Evolutionary conservation across 2,888 invertebrate genomes (phyloP).

Genomic region (Lycophotia porphyrea): DNA sequence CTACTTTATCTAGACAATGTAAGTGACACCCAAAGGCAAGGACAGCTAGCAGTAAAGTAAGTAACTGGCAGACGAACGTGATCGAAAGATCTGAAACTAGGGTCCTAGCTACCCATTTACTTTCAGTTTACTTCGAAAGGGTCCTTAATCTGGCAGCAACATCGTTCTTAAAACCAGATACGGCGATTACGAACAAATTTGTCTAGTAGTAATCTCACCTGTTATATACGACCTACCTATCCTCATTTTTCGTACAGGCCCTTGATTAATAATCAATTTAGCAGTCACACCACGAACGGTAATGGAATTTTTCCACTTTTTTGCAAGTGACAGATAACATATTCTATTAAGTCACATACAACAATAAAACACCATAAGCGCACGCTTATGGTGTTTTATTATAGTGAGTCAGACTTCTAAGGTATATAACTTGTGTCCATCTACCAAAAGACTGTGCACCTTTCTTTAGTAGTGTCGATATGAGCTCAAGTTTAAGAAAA

Average conservation of each 20-base stretch:
- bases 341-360: neutral
- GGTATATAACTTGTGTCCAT: neutral
- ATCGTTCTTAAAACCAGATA: neutral
- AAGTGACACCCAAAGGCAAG: neutral
- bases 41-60: neutral
- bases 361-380: too few relatives aligned
- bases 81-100: neutral
- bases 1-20: neutral
- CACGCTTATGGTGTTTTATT: neutral
- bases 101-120: neutral
- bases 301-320: neutral
- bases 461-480: neutral
- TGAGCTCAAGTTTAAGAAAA: neutral
- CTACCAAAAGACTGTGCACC: neutral
- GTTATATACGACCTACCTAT: neutral
- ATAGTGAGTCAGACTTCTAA: neutral
- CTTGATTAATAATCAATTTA: neutral
- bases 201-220: neutral
- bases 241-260: neutral
- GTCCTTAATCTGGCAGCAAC: neutral
- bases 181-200: neutral
- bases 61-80: too few relatives aligned
- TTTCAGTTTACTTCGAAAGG: neutral
- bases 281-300: neutral
- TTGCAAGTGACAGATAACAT: neutral